Evolutionary conservation across 2,797 vertebrate genomes (phyloP).

Genomic region (Myiotriccus ornatus): DNA sequence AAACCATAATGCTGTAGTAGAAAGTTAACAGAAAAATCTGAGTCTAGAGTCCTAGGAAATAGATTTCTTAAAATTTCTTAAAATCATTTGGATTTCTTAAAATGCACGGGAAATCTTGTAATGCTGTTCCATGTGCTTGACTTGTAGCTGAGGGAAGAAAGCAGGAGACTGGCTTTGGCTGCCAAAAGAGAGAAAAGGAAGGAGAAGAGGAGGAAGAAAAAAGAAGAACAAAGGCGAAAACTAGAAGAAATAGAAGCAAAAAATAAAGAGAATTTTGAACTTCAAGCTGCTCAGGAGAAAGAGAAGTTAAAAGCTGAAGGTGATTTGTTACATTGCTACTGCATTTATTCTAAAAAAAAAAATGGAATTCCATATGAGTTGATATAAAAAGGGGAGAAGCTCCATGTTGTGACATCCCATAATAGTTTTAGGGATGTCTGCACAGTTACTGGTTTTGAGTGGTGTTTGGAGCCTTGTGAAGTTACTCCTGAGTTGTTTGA

Average conservation of each 20-base stretch:
- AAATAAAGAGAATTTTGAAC: slow-evolving; percentile 84
- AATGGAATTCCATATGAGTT: not conserved
- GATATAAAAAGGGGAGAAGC: not conserved
- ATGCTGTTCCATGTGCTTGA: not conserved
- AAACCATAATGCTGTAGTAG: accelerated
- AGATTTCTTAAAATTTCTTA: too few relatives aligned
- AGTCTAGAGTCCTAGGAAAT: not conserved
- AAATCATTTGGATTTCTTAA: not conserved
- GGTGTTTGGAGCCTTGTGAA: not conserved
- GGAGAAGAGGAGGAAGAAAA: slow-evolving; percentile 83
- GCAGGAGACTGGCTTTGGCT: slow-evolving; percentile 80
- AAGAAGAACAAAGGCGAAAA: slow-evolving; percentile 83
- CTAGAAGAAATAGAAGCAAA: slow-evolving; percentile 84
- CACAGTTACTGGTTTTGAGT: not conserved
- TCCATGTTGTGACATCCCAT: accelerated
- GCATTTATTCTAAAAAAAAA: not conserved
- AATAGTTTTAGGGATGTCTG: not conserved
- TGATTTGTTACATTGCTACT: slow-evolving; percentile 17
- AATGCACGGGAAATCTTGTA: not conserved
- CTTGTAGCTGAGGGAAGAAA: slow-evolving; percentile 80
- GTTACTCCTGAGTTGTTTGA: not conserved
- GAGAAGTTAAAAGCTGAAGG: slow-evolving; percentile 83
- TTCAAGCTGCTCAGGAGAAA: slow-evolving; percentile 82
- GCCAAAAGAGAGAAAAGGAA: slow-evolving; percentile 85
- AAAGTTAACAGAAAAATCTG: not conserved